These are phyloP conservation scores for Cotesia congregata DNA, from an alignment of 2,888 invertebrate genomes.

Conservation along the genomic window DNA sequence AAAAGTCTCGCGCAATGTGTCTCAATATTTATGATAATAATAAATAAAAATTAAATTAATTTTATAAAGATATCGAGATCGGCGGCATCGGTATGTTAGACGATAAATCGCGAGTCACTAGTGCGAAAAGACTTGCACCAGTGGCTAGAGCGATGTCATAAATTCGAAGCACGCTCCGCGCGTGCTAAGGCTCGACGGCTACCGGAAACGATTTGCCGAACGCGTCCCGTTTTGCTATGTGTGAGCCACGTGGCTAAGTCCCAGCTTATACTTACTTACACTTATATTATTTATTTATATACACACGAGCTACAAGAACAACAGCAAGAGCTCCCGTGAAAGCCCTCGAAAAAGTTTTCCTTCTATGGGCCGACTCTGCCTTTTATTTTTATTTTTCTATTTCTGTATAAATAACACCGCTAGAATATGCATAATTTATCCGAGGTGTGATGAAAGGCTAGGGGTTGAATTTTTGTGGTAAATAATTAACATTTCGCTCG, in stretches of 20 bases:
- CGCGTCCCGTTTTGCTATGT: slow-evolving; percentile 38
- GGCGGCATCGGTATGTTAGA: background rate
- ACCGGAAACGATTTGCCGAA: slow-evolving; percentile 64
- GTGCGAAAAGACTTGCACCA: slow-evolving; percentile 32
- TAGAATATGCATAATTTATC: background rate
- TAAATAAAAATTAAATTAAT: background rate
- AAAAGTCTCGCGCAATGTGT: background rate
- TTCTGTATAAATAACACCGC: slow-evolving; percentile 6
- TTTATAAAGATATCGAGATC: background rate
- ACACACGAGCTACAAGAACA: slow-evolving; percentile 1
- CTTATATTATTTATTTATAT: background rate
- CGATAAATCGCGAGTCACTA: slow-evolving; percentile 23
- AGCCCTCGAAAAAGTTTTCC: slow-evolving; percentile 7
- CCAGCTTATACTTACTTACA: background rate
- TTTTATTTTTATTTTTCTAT: background rate
- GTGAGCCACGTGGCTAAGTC: slow-evolving; percentile 54
- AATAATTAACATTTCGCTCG: too few species aligned
- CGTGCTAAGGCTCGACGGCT: slow-evolving; percentile 53
- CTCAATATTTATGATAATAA: background rate
- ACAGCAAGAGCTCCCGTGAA: background rate
- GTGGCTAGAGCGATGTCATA: slow-evolving; percentile 53
- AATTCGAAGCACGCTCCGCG: slow-evolving; percentile 53
- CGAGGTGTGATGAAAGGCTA: too few species aligned
- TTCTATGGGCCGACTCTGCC: background rate
- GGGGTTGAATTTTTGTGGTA: too few species aligned